Conservation (phyloP, 2,888 invertebrate species). For the Anaspis maculata region DNA sequence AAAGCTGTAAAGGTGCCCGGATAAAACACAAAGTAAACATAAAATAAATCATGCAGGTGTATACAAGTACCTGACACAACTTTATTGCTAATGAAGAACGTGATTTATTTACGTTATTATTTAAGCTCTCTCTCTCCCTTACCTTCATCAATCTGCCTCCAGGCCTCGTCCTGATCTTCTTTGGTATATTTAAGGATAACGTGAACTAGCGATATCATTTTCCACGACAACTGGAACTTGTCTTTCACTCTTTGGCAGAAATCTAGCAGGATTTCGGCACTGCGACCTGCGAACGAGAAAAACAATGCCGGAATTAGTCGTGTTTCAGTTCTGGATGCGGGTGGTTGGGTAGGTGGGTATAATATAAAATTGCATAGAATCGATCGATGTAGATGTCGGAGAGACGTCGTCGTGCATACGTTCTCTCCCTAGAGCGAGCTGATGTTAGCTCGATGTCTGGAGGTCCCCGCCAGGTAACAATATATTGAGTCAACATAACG, state of each 20-base stretch:
- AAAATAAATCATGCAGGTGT: slow-evolving; percentile 30
- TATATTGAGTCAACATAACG: neutral
- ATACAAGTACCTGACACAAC: slow-evolving; percentile 11
- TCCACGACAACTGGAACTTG: slow-evolving; percentile 41
- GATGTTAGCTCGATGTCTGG: too few relatives aligned
- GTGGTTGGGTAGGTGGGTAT: neutral
- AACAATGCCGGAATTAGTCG: neutral
- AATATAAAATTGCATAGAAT: too few relatives aligned
- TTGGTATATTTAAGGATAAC: slow-evolving; percentile 43
- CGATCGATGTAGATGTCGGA: neutral
- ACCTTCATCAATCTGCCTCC: slow-evolving; percentile 44
- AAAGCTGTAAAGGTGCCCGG: slow-evolving; percentile 8
- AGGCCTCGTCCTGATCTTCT: slow-evolving; percentile 42
- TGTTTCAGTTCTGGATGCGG: too few relatives aligned
- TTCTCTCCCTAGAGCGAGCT: neutral
- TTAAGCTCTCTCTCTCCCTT: too few relatives aligned
- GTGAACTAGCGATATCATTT: slow-evolving; percentile 42
- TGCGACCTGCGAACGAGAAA: slow-evolving; percentile 31
- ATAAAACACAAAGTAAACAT: slow-evolving; percentile 20
- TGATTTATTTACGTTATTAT: slow-evolving; percentile 26
- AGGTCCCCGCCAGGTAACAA: neutral
- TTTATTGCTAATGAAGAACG: slow-evolving; percentile 27
- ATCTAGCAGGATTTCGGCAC: slow-evolving; percentile 39
- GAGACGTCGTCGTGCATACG: neutral
- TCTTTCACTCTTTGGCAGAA: slow-evolving; percentile 40